Evolutionary conservation across 1,140 invertebrate species (phyloP).

Genomic region (Heliconius eleuchia): DNA sequence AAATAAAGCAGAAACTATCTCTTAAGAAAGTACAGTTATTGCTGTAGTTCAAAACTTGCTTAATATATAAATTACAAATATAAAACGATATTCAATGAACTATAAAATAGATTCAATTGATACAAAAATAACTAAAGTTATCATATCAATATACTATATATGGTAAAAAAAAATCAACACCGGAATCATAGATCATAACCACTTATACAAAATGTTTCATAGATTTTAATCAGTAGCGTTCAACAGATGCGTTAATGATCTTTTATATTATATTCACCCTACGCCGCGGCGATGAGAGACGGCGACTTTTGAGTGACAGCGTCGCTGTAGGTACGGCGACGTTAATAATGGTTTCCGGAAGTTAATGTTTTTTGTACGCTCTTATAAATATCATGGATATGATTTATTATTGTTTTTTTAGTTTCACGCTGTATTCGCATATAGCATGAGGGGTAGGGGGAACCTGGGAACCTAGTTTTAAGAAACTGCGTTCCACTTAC

Average conservation of each 20-base stretch:
- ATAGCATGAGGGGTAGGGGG: too few species aligned
- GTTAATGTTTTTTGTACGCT: not conserved
- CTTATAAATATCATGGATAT: not conserved
- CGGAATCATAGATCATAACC: conserved; percentile 32
- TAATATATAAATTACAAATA: not conserved
- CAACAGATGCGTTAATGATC: conserved; percentile 58
- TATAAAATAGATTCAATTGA: not conserved
- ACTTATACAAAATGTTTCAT: conserved; percentile 32
- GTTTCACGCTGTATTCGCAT: too few species aligned
- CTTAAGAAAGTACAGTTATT: too few species aligned
- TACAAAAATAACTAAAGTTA: not conserved
- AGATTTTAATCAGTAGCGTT: conserved; percentile 36
- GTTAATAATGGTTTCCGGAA: conserved; percentile 59
- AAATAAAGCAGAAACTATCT: too few species aligned
- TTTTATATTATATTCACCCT: conserved; percentile 59
- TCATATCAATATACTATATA: not conserved
- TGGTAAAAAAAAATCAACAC: not conserved
- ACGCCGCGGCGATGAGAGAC: conserved; percentile 56
- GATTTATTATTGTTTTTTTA: not conserved
- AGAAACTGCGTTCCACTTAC: too few species aligned
- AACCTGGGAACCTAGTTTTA: too few species aligned
- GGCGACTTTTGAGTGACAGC: conserved; percentile 61
- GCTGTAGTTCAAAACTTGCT: not conserved
- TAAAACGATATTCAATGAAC: not conserved
- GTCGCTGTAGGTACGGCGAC: conserved; percentile 67